Conservation (phyloP, 1,140 invertebrate genomes). For the Centruroides vittatus region DNA sequence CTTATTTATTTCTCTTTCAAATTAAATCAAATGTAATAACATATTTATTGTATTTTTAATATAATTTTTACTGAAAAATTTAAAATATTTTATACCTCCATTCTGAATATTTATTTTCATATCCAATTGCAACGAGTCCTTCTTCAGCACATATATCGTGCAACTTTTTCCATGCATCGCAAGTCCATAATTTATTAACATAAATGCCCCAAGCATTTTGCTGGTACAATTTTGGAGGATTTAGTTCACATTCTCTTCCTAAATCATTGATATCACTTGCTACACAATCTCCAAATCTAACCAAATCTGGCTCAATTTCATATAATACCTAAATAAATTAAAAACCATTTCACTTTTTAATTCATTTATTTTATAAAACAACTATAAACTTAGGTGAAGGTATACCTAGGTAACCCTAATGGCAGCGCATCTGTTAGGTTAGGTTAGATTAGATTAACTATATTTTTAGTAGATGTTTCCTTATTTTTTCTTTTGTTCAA, state of each 20-base stretch:
- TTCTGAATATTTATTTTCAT: constrained; percentile 33
- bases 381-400: too few species aligned
- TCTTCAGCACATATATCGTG: constrained; percentile 42
- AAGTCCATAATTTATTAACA: constrained; percentile 35
- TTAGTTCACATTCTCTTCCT: constrained; percentile 36
- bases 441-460: too few species aligned
- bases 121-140: constrained; percentile 40
- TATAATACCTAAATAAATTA: constrained; percentile 18
- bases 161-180: constrained; percentile 39
- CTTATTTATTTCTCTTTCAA: neutral
- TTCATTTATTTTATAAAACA: too few species aligned
- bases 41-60: too few species aligned
- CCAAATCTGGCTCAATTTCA: constrained; percentile 31
- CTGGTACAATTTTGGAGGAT: constrained; percentile 34
- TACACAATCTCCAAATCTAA: constrained; percentile 34
- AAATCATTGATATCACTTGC: constrained; percentile 36
- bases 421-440: too few species aligned
- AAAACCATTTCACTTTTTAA: too few species aligned
- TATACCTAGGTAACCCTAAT: too few species aligned
- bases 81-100: neutral
- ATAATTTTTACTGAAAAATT: too few species aligned
- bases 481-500: too few species aligned
- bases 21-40: too few species aligned
- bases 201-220: constrained; percentile 41
- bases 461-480: too few species aligned